These are phyloP conservation scores for Heliconius charithonia DNA, from an alignment of 2,888 invertebrate genomes.

Conservation along the genomic window DNA sequence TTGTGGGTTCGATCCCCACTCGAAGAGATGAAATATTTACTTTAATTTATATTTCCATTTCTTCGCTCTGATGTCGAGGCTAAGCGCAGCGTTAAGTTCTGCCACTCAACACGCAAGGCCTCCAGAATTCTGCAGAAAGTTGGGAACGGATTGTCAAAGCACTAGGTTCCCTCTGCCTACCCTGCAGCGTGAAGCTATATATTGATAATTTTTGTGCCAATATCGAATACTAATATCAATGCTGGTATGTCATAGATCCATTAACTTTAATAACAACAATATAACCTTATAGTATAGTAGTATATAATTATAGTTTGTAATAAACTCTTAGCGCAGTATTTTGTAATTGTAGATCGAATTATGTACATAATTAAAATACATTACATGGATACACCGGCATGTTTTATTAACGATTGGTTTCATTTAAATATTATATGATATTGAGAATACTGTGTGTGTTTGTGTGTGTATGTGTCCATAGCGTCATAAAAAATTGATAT, in stretches of 20 bases:
- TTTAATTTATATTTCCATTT: too few relatives aligned
- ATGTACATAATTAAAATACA: constrained; percentile 30
- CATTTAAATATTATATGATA: neutral
- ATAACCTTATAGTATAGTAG: neutral
- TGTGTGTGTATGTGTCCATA: neutral
- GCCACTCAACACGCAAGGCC: too few relatives aligned
- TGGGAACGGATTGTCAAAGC: too few relatives aligned
- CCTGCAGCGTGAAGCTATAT: neutral
- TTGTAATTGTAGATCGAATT: constrained; percentile 23
- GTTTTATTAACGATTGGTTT: constrained; percentile 14
- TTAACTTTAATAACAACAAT: constrained; percentile 8
- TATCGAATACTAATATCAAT: neutral
- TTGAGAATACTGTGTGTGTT: neutral
- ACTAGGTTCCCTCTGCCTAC: too few relatives aligned
- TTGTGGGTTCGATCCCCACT: too few relatives aligned
- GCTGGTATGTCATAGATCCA: neutral
- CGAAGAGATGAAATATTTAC: too few relatives aligned
- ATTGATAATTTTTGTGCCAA: neutral
- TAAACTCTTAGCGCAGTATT: constrained; percentile 21
- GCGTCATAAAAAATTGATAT: neutral
- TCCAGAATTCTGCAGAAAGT: too few relatives aligned
- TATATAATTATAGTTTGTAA: constrained; percentile 12
- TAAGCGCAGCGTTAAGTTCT: too few relatives aligned
- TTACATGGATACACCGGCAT: constrained; percentile 8
- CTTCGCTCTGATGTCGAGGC: too few relatives aligned